Base-by-base conservation (phyloP, 2,888 invertebrate genomes). In the Escarpia spicata region DNA sequence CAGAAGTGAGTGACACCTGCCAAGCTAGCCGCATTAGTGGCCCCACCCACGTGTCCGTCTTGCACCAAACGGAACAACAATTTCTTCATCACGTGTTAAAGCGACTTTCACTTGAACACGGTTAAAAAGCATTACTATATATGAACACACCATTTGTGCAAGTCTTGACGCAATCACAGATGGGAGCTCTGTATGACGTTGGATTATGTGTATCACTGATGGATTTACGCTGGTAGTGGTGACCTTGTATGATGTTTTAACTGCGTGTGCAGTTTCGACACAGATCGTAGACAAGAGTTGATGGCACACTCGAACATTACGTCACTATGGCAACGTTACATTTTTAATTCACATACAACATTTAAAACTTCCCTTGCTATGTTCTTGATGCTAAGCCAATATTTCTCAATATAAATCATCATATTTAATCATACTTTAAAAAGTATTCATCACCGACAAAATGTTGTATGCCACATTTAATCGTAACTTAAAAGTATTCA, bases 1-100 rank as follows among this genome's bases (percentile, higher is more conserved):
- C 75, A 75, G 75, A 75, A 75, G 52, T 75, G n/a, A 75, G n/a
- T 75, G 75, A 3, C 75, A 19, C 75, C 75, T 26, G 75, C 75
- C 75, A 75, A 75, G 75, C 75, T 75, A 75, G 75, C 75, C 75
- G n/a, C 26, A 75, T 75, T 75, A 75, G 26, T 75, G 75, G 75
- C 75, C 75, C 75, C 26, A 75, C 75, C 75, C 75, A 19, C 75
- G 6, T 52, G 52, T 52, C 52, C 75, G n/a, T 75, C 26, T n/a
- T 26, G 19, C 6, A n/a, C 75, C 75, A 19, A 26, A n/a, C n/a
- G 75, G n/a, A 75, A 75, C 75, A 15, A 75, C 75, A 75, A 26
- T 26, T 75, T 75, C 26, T 1, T 26, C 75, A 75, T 75, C 75
- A 75, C 19, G 75, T 75, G 75, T 75, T 75, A 75, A 26, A 75